Base-by-base conservation (phyloP, 2,797 vertebrate genomes). In the Sphenopsis melanotis region DNA sequence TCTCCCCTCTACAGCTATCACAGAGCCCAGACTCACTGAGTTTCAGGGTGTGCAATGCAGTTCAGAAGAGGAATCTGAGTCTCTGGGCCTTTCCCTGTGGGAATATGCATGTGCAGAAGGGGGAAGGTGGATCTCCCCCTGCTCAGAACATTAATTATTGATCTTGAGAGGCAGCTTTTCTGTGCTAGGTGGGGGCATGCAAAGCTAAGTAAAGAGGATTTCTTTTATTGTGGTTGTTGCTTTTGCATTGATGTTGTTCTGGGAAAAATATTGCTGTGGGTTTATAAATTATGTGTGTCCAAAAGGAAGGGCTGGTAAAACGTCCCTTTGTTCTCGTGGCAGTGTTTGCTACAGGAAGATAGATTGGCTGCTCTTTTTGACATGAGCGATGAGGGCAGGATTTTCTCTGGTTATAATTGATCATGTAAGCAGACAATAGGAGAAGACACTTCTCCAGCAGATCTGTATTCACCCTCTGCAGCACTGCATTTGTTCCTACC, bases 221-320 rank as follows among this genome's bases (percentile, higher is more conserved):
- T 90, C 34, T 93, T 86, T 92, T 69, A 52, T 36, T 66, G 34
- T 24, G 32, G 55, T 41, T 90, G 39, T 34, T 69, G 32, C 12
- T 87, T 93, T 87, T 5, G 1, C 32, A 42, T 20, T 27, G 37
- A 61, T 60, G 72, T 91, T 79, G 46, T 83, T 57, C 65, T 50
- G 79, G 65, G 34, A 86, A 37, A 92, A 93, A 61, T 91, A 79
- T 60, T 77, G 63, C 71, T 71, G 32, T 36, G 42, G 18, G 14
- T 75, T 89, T 91, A 83, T 83, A 94, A 96, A 93, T 95, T 78
- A 59, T 14, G 44, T 7, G 34, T 63, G 34, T 84, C 47, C 21
- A 44, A 72, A 93, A 93, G 49, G 89, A 92, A 95, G 82, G 72
- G 27, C 71, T 77, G 55, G 91, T 87, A 90, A 94, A 89, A 83